phyloP scores from a whole-genome alignment of 2,113 vertebrate genomes.

The Lycaon pictus region DNA sequence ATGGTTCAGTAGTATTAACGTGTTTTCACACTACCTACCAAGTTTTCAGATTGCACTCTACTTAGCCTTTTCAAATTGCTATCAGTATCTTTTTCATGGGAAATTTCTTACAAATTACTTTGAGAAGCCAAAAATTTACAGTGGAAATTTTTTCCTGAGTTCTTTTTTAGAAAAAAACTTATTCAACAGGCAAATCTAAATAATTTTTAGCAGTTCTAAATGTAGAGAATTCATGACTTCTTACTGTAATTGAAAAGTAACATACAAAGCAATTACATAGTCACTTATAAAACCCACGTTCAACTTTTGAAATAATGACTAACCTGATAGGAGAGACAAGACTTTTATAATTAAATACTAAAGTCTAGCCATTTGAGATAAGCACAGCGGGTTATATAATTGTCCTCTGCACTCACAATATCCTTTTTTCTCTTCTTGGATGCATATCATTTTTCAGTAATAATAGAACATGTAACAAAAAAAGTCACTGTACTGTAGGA shows the following conservation, averaged over 20 bases:
- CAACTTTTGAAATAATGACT: conserved; percentile 74
- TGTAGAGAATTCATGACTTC: conserved; percentile 68
- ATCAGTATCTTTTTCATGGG: conserved; percentile 42
- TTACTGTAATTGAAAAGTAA: conserved; percentile 67
- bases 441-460: conserved; percentile 56
- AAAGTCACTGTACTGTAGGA: conserved; percentile 38
- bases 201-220: conserved; percentile 71
- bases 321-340: conserved; percentile 50
- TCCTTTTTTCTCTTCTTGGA: conserved; percentile 47
- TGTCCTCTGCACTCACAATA: conserved; percentile 78
- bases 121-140: conserved; percentile 63
- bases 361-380: conserved; percentile 77
- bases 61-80: conserved; percentile 43
- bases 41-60: conserved; percentile 56
- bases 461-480: conserved; percentile 45
- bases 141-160: background rate
- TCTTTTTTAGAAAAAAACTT: conserved; percentile 60
- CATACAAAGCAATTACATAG: conserved; percentile 76
- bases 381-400: conserved; percentile 79
- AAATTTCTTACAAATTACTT: conserved; percentile 66
- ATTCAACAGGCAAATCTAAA: conserved; percentile 71
- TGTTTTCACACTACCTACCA: conserved; percentile 58
- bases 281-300: conserved; percentile 72
- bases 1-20: conserved; percentile 31
- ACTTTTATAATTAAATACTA: conserved; percentile 78